These are phyloP conservation scores for Pomatostomus ruficeps DNA, from an alignment of 2,113 vertebrate genomes.

Conservation along the genomic window DNA sequence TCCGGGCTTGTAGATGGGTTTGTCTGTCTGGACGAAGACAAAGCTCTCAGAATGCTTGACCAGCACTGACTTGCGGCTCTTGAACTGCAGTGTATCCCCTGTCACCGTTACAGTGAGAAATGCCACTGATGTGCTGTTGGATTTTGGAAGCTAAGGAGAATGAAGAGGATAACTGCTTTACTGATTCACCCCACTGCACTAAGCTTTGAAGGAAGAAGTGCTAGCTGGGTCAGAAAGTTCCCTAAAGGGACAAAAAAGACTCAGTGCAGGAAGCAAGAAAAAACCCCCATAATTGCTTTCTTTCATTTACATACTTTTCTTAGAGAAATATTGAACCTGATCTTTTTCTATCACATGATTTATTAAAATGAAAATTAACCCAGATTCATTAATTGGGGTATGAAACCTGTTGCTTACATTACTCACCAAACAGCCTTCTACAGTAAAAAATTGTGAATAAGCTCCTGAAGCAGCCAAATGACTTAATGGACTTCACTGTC, in stretches of 20 bases:
- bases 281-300: neutral
- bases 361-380: neutral
- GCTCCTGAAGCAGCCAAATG: neutral
- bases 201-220: neutral
- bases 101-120: slow-evolving; percentile 59
- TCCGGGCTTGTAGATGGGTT: slow-evolving; percentile 70
- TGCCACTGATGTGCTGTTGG: slow-evolving; percentile 1
- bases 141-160: slow-evolving; percentile 51
- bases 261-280: neutral
- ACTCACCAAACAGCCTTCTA: neutral
- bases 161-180: neutral
- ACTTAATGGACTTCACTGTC: neutral
- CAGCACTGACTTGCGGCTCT: slow-evolving; percentile 48
- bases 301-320: neutral
- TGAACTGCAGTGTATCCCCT: slow-evolving; percentile 61
- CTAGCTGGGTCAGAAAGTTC: neutral
- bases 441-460: neutral
- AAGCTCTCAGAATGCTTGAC: slow-evolving; percentile 52
- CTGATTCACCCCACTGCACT: neutral
- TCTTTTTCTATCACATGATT: neutral
- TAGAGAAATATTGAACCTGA: neutral
- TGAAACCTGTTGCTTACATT: neutral
- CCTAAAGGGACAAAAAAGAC: neutral
- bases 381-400: neutral
- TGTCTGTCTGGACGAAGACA: slow-evolving; percentile 73